phyloP scores from a whole-genome alignment of 2,797 vertebrate species.

The Hemitrygon akajei region DNA sequence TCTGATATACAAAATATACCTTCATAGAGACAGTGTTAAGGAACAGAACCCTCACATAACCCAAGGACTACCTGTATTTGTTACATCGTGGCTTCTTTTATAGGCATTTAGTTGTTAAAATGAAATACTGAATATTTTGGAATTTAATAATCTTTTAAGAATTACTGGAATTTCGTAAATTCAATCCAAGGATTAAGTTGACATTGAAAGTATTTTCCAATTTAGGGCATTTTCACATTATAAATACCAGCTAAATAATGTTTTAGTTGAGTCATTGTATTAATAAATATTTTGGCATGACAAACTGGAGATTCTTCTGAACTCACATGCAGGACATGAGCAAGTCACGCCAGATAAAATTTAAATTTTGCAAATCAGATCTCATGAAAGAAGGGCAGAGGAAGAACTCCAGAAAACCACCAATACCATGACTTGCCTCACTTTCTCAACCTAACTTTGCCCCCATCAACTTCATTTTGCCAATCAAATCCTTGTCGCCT shows the following conservation, averaged over 20 bases:
- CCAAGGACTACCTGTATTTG: too few species aligned
- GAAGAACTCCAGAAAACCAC: not conserved
- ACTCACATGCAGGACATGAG: not conserved
- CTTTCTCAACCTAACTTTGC: not conserved
- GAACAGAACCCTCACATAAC: too few species aligned
- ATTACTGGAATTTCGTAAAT: not conserved
- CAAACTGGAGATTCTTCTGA: not conserved
- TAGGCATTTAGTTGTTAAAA: not conserved
- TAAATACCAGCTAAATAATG: too few species aligned
- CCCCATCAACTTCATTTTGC: not conserved
- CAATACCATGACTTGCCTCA: not conserved
- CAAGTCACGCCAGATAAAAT: not conserved
- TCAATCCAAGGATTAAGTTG: not conserved
- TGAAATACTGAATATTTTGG: not conserved
- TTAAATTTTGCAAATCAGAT: not conserved
- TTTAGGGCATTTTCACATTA: not conserved
- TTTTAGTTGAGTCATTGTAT: not conserved
- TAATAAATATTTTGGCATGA: not conserved
- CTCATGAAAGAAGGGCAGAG: not conserved
- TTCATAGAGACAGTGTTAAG: too few species aligned
- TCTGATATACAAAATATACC: too few species aligned
- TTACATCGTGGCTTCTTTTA: too few species aligned
- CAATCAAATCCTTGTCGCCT: not conserved
- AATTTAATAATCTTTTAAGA: not conserved
- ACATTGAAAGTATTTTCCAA: not conserved